Base-by-base conservation (phyloP, 2,113 vertebrate genomes). In the Corvus cornix region DNA sequence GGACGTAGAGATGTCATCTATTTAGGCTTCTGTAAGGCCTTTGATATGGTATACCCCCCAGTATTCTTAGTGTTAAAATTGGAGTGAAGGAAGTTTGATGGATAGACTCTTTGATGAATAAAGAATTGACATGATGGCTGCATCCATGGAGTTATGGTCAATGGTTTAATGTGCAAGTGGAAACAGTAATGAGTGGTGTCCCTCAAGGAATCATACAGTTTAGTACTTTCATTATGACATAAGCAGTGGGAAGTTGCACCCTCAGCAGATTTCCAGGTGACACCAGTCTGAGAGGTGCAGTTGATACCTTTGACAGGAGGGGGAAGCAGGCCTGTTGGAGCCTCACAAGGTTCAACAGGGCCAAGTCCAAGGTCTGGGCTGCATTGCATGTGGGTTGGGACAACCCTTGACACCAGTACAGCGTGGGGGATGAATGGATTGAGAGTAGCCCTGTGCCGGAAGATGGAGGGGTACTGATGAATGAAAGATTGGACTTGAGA, bases 351-450 rank as follows among this genome's bases (percentile, higher is more conserved):
- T 86, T 35, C 10, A 59, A 0, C 13, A 39, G n/a, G 17, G 26
- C 20, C 37, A 67, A 53, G 37, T 62, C 10, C 19, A 41, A n/a
- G 35, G 63, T 68, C 31, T 3, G 68, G 26, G 5, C 4, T 78
- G 30, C 10, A 0, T 27, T 78, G 24, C 6, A 5, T 15, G 5
- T 62, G 43, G 11, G 10, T 46, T 4, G 3, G 12, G 33, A 35
- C 22, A 53, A 0, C 58, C 22, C 15, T 22, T 13, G 23, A 28
- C 3, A 26, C 19, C 30, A 37, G 3, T 76, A 13, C 28, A 37
- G 16, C 0, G 0, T 2, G 2, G 7, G 8, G 8, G 5, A 19
- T 82, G 23, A 60, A 35, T 48, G 28, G 7, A 26, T 27, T 41
- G 20, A n/a, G 68, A 67, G 33, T 30, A 39, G 11, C 28, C 9